Base-by-base conservation (phyloP, 2,797 vertebrate species). In the Perodicticus potto region DNA sequence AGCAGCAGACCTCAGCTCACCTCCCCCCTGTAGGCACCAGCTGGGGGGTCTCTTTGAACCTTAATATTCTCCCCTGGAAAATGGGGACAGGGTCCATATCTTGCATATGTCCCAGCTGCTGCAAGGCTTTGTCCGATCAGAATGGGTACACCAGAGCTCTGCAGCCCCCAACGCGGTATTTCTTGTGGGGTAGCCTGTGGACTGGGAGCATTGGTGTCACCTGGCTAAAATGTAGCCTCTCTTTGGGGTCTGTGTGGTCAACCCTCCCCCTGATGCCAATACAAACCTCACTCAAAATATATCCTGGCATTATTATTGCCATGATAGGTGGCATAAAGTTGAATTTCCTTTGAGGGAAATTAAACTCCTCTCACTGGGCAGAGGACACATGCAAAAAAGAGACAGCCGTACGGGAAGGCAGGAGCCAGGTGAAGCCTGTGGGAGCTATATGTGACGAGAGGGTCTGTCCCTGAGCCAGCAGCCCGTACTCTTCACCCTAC, bases 211-310 rank as follows among this genome's bases (percentile, higher is more conserved):
- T 16, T 0, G 0, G 17, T 2, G 16, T n/a, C 32, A 32, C 67
- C 78, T 22, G 45, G 29, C 61, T 25, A 6, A 69, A 63, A 23
- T 3, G 23, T 12, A 3, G 43, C 61, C 27, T 53, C 7, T 6
- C 2, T 32, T 25, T 49, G 10, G 11, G 23, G 29, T 20, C 37
- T 27, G 29, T 3, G 32, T 7, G 7, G 11, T 3, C 12, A 25
- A 59, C 40, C 53, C 34, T 14, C 25, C 70, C 1, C 1, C 19
- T 14, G 82, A 73, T 9, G 40, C 89, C 2, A 2, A 4, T 0
- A 16, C 3, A 0, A 0, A 1, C 40, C 12, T 23, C 65, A 2
- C 32, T 53, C 23, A 49, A 29, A 8, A 3, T 27, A 0, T 5
- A 3, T 14, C 6, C 0, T 29, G 70, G 53, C n/a, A 3, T 9